Base-by-base conservation (phyloP, 2,888 invertebrate species). In the Hypsopygia costalis region DNA sequence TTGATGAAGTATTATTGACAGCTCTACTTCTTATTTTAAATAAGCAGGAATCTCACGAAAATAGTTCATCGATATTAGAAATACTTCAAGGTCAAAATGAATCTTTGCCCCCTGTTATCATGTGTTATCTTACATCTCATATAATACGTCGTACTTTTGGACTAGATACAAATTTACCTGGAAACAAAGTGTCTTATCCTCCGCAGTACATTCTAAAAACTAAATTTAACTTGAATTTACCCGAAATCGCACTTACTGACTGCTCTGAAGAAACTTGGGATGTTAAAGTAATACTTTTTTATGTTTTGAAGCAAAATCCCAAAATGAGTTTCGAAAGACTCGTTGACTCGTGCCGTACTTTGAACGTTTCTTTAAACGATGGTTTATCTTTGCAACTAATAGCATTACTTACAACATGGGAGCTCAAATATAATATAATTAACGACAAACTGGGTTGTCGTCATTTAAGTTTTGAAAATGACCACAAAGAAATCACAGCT, bases 261-360 rank as follows among this genome's bases (percentile, higher is more conserved):
- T 74, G 68, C 46, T 77, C 71, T 27, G 88, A 87, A 64, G 83
- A 85, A 64, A 87, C 87, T 11, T 86, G 83, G 85, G 85, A 88
- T 66, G 78, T 74, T 0, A 86, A 87, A 68, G 75, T 85, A 21
- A 64, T 87, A 41, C 54, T 88, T n/a, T 85, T 85, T 62, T 78
- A 80, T 48, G 74, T 86, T 45, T 62, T 88, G 46, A 73, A 69
- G 52, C 79, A 81, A 52, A 63, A 72, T 44, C 83, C 85, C 11
- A 52, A 74, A 34, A 82, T 69, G 3, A 46, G 60, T 32, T 71
- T 78, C 41, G 73, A 80, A 29, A 58, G 78, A 41, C 59, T 88
- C 12, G 46, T 62, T 1, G 81, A 85, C 43, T 50, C 86, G 40
- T 86, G 87, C 53, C 69, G 65, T 34, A 76, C 77, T 3, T 66